Evolutionary conservation across 23 tunicate genomes (phyloP).

Genomic region (Halocynthia aurantium): DNA sequence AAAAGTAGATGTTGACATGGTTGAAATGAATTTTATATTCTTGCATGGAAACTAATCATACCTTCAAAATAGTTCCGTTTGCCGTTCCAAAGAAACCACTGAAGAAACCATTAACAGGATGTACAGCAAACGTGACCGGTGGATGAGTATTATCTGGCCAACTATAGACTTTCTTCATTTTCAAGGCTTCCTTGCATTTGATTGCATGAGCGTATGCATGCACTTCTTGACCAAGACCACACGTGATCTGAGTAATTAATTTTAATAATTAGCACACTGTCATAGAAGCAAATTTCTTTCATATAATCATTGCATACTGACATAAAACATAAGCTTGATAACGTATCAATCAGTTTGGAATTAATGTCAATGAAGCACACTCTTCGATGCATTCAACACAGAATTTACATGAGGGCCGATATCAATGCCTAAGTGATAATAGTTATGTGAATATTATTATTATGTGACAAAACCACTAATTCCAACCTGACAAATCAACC

Average conservation of each 20-base stretch:
- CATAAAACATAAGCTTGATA: too few relatives aligned
- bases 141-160: not conserved
- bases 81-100: constrained; percentile 38
- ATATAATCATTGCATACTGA: too few relatives aligned
- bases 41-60: not conserved
- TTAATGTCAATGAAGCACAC: too few relatives aligned
- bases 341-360: too few relatives aligned
- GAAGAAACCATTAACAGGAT: not conserved
- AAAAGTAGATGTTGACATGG: too few relatives aligned
- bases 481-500: too few relatives aligned
- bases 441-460: too few relatives aligned
- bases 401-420: too few relatives aligned
- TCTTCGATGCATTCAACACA: too few relatives aligned
- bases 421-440: too few relatives aligned
- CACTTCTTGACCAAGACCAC: not conserved
- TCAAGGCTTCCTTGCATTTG: not conserved
- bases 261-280: not conserved
- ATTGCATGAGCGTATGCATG: not conserved
- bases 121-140: constrained; percentile 14
- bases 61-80: constrained; percentile 38
- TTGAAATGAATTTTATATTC: too few relatives aligned
- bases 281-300: not conserved
- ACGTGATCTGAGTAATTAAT: not conserved
- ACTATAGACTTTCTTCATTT: not conserved
- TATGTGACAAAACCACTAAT: too few relatives aligned